phyloP scores from a whole-genome alignment of 1,140 invertebrate genomes.

The Atta texana region DNA sequence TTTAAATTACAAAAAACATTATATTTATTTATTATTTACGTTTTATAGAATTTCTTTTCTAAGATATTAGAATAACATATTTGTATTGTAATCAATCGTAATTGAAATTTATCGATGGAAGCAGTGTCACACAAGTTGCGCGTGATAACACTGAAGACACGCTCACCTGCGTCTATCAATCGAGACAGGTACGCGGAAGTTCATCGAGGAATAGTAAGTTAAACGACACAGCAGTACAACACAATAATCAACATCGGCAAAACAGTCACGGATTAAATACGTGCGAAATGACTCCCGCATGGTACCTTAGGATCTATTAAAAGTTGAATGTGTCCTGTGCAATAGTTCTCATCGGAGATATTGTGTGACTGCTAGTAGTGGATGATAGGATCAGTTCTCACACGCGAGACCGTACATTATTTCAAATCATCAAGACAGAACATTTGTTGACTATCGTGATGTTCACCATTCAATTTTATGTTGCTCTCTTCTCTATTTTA shows the following conservation, averaged over 20 bases:
- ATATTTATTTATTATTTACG: too few species aligned
- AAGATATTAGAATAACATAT: slow-evolving; percentile 8
- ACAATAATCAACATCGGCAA: slow-evolving; percentile 75
- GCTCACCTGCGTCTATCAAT: slow-evolving; percentile 72
- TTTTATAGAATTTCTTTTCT: not conserved
- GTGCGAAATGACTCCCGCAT: slow-evolving; percentile 80
- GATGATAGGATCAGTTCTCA: slow-evolving; percentile 32
- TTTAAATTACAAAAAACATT: too few species aligned
- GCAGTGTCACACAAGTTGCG: slow-evolving; percentile 27
- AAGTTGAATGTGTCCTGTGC: slow-evolving; percentile 47
- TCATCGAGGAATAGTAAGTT: slow-evolving; percentile 81
- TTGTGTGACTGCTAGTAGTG: not conserved
- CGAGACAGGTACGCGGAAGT: slow-evolving; percentile 84
- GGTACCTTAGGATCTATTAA: slow-evolving; percentile 59
- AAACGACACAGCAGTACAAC: slow-evolving; percentile 71
- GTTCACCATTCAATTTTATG: not conserved
- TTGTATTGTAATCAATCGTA: not conserved
- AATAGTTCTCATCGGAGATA: slow-evolving; percentile 15
- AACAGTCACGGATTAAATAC: slow-evolving; percentile 82
- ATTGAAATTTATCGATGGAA: slow-evolving; percentile 26
- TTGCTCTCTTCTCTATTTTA: not conserved
- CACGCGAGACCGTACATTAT: slow-evolving; percentile 1
- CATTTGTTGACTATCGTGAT: not conserved
- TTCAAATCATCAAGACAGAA: not conserved
- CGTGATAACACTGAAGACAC: slow-evolving; percentile 54